phyloP scores from a whole-genome alignment of 2,797 vertebrate genomes.

The Graptemys geographica region DNA sequence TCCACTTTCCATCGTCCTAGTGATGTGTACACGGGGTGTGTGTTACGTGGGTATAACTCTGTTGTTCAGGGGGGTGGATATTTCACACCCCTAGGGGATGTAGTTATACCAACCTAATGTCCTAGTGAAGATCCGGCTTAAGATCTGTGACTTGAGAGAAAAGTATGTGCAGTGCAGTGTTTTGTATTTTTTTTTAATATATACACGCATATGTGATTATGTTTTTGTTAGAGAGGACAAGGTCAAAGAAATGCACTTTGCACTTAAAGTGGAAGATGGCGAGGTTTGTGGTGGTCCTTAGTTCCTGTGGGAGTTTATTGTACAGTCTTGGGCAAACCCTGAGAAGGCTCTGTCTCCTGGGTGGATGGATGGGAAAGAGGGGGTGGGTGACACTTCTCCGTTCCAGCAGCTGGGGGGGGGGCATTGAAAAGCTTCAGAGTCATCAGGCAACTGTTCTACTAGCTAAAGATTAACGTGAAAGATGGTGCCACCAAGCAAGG shows the following conservation, averaged over 20 bases:
- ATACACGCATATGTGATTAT: not conserved
- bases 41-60: too few species aligned
- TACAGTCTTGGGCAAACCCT: fast-evolving
- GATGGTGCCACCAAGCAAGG: fast-evolving
- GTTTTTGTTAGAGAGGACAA: not conserved
- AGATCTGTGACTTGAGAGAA: not conserved
- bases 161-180: not conserved
- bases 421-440: fast-evolving
- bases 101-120: not conserved
- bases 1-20: too few species aligned
- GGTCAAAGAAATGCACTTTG: not conserved
- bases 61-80: too few species aligned
- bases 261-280: not conserved
- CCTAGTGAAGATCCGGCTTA: not conserved
- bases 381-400: fast-evolving
- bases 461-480: not conserved
- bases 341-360: fast-evolving
- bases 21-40: too few species aligned
- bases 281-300: not conserved
- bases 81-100: too few species aligned
- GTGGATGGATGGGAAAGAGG: fast-evolving
- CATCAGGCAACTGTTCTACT: fast-evolving
- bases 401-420: fast-evolving
- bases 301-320: not conserved
- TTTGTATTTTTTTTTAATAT: not conserved